Evolutionary conservation across 2,888 invertebrate genomes (phyloP), one percentile per base, ranked within the genome.

Genomic region (Trachelus tabidus): DNA sequence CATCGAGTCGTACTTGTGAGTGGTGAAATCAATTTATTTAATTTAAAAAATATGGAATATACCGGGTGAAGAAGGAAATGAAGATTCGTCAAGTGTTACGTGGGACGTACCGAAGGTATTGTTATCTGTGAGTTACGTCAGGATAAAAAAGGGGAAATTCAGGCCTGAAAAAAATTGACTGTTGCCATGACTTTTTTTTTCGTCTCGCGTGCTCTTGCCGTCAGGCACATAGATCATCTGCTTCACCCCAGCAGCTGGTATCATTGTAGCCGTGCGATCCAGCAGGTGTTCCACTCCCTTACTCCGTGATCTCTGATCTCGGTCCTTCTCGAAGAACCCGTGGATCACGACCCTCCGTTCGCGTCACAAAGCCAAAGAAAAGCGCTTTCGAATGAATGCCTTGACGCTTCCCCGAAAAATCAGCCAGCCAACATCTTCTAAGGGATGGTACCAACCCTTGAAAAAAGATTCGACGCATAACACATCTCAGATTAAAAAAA

Each of bases 191-290:
- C 71, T 71, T 71, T 71, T 71, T 69, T 71, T 69, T 30, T 15
- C 71, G 31, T 23, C 33, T 71, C 31, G 71, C 71, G 71, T 71
- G 33, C 23, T 23, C 9, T 9, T 56, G 56, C 56, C 56, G 37
- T 69, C 12, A n/a, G 68, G 75, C 76, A 78, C 79, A 83, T 83
- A 79, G 82, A 84, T 84, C 80, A 82, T 83, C 81, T 78, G 78
- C 75, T 76, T 75, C 75, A 75, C 76, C 80, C 73, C 71, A 75
- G 76, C 78, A 77, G 79, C 76, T 76, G 82, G 76, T 85, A 81
- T 83, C 81, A 81, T 83, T 78, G 82, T 78, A 73, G 77, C 78
- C 82, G 82, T 85, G 83, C 75, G 84, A 85, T 81, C 81, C 73
- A 35, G 68, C 83, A 83, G 83, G 79, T 83, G 83, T 76, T 80